Conservation (phyloP, 2,113 vertebrate species). For the Rhegmatorhina hoffmannsi region DNA sequence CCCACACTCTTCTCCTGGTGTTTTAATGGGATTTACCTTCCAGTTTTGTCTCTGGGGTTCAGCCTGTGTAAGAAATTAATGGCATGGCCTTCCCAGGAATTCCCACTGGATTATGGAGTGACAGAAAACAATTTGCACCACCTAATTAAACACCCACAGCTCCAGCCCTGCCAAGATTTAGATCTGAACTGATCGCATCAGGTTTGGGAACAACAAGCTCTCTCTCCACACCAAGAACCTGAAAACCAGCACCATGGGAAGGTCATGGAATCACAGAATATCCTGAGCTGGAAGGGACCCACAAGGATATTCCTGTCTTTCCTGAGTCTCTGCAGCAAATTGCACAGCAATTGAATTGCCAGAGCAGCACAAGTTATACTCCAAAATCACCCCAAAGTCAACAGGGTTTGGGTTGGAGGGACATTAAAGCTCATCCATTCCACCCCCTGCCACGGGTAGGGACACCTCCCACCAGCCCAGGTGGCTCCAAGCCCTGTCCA, state of each 20-base stretch:
- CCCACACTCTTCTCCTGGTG: neutral
- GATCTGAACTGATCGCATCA: neutral
- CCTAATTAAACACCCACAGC: neutral
- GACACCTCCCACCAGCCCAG: neutral
- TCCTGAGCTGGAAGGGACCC: neutral
- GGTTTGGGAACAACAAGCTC: neutral
- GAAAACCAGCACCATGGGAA: neutral
- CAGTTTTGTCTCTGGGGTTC: neutral
- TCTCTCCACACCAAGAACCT: neutral
- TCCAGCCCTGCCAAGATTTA: neutral
- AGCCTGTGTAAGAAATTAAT: neutral
- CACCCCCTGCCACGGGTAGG: neutral
- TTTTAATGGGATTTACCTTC: neutral
- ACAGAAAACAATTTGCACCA: neutral
- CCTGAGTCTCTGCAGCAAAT: neutral
- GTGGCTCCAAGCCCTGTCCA: neutral
- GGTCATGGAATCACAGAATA: accelerated
- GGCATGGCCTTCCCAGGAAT: neutral
- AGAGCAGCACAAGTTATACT: neutral
- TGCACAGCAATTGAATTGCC: neutral
- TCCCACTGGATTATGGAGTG: neutral
- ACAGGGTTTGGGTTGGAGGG: neutral
- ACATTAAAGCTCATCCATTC: accelerated
- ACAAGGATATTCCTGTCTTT: neutral
- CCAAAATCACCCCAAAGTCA: neutral